Evolutionary conservation across 2,888 invertebrate species (phyloP).

Genomic region (Maniola hyperantus): DNA sequence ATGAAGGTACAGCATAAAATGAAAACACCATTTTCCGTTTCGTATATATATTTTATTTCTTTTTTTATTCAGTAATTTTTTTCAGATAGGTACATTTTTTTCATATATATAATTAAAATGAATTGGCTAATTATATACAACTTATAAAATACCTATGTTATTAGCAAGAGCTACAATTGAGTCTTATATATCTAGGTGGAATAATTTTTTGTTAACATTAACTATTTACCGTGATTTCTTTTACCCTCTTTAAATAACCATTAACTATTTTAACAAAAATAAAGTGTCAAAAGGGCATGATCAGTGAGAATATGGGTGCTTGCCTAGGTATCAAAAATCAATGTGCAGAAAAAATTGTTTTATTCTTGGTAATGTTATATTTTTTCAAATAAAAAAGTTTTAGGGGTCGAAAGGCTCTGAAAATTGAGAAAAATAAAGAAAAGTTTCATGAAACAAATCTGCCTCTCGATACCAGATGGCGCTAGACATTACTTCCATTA

Average conservation of each 20-base stretch:
- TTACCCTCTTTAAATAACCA: not conserved
- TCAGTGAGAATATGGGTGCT: no score
- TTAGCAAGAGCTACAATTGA: constrained; percentile 71
- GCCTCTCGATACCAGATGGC: no score
- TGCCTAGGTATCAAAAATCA: no score
- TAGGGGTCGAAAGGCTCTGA: no score
- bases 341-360: no score
- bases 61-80: constrained; percentile 60
- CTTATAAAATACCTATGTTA: constrained; percentile 64
- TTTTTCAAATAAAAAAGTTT: no score
- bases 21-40: constrained; percentile 53
- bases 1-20: constrained; percentile 22
- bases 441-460: no score
- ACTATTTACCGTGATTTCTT: constrained; percentile 34
- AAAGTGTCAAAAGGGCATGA: no score
- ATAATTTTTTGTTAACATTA: constrained; percentile 53
- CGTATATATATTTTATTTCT: constrained; percentile 67
- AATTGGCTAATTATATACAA: constrained; percentile 77
- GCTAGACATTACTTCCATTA: no score
- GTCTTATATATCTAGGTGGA: constrained; percentile 79
- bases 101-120: constrained; percentile 64
- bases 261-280: not conserved
- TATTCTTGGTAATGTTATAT: no score
- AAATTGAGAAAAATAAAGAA: no score
- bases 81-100: constrained; percentile 63